Evolutionary conservation across 30 jellyfish, hydroid and myxozoan genomes (phyloP).

Genomic region (Aurelia aurita): DNA sequence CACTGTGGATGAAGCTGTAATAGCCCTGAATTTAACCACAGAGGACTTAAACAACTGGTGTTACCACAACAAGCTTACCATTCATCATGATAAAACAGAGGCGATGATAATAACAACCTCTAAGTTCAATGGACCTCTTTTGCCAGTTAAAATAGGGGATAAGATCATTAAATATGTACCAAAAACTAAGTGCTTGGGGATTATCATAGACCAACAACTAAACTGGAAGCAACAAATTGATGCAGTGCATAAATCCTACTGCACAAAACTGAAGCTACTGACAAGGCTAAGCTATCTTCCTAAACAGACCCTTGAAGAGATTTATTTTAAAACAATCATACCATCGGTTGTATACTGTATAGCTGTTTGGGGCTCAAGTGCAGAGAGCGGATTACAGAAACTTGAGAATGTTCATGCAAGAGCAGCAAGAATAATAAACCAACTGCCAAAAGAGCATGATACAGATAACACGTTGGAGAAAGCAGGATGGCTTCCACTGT

Average conservation of each 20-base stretch:
- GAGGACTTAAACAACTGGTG: conserved; percentile 29
- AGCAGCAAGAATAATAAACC: no score
- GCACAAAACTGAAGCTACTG: conserved; percentile 38
- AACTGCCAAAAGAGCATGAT: conserved; percentile 21
- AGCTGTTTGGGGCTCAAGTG: conserved; percentile 25
- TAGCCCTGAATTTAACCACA: conserved; percentile 8
- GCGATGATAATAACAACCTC: conserved; percentile 39
- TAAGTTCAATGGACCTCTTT: conserved; percentile 25
- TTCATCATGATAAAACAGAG: conserved; percentile 33
- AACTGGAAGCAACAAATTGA: conserved; percentile 44
- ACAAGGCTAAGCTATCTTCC: conserved; percentile 39
- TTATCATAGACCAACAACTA: conserved; percentile 30
- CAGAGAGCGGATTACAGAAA: conserved; percentile 4
- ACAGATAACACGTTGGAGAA: not conserved
- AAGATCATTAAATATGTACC: conserved; percentile 20
- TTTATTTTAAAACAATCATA: conserved; percentile 10
- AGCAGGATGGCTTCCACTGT: conserved; percentile 20
- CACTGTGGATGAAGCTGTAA: conserved; percentile 19
- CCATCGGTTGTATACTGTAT: conserved; percentile 13
- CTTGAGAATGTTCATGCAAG: conserved; percentile 2
- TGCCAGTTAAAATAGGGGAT: conserved; percentile 39
- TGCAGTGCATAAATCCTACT: conserved; percentile 25
- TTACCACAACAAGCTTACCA: conserved; percentile 19
- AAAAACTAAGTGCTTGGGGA: conserved; percentile 22
- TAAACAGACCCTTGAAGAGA: conserved; percentile 31